Evolutionary conservation across 2,113 vertebrate genomes (phyloP).

Genomic region (cattle (Bos taurus)): ARS-UCD2.0 NC_037356.1:16159501-16160000

Average conservation of each 20-base stretch:
- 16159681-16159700: background rate
- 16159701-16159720: conserved; percentile 6
- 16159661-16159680: background rate
- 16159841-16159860: background rate
- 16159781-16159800: background rate
- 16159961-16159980: no score
- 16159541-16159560: background rate
- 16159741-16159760: conserved; percentile 29
- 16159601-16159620: background rate
- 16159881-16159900: background rate
- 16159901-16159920: background rate
- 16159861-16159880: background rate
- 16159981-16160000: no score
- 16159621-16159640: background rate
- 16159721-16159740: background rate
- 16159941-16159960: no score
- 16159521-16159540: background rate
- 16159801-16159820: background rate
- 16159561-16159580: background rate
- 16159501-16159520: background rate
- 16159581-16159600: background rate
- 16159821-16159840: background rate
- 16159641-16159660: background rate
- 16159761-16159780: background rate
- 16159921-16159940: no score